Base-by-base conservation (phyloP, 2,113 vertebrate genomes). In the Seriola quinqueradiata region DNA sequence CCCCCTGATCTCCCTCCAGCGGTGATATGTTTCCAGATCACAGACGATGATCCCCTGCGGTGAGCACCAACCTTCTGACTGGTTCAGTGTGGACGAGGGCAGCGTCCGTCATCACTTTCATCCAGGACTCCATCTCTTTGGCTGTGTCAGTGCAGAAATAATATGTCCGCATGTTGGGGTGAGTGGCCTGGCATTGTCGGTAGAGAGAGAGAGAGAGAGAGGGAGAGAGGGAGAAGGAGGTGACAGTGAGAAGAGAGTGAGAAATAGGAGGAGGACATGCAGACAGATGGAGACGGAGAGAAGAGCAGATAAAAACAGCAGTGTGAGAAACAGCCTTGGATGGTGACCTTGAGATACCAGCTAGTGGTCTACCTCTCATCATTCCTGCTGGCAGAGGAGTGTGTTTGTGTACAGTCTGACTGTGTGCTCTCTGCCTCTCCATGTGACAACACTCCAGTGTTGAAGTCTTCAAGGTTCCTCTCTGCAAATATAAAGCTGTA, bases 131-230 rank as follows among this genome's bases (percentile, higher is more conserved):
- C 97, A 98, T 99, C 83, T 99, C 98, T 94, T 98, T 98, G 87
- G 96, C 96, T 70, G 97, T 96, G 93, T 99, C 98, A 67, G 97
- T 97, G 95, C 97, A 98, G 96, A 99, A 99, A 93, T 99, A 99
- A 93, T 99, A 99, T 1, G 98, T 99, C 94, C 98, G 95, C 98
- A 99, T 99, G 94, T 99, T 99, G 87, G 98, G 96, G 93, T 99
- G 98, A 77, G 97, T 97, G 89, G 98, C 98, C 98, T 99, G 95
- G 87, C 90, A 14, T 11, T 3, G 60, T 7, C 2, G 92, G 90
- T 90, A 94, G 91, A 21, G 17, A 95, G n/a, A 42, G 86, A 25
- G 42, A 89, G 6, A 65, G 80, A 86, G 85, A n/a, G 91, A 21
- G 17, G 94, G 19, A 42, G 86, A 25, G 40, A 89, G 6, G 85